Percentiles rank a stretch among this genome's conserved stretches.
Conservation (phyloP, 2,797 vertebrate genomes). For the Xenopus petersii region DNA sequence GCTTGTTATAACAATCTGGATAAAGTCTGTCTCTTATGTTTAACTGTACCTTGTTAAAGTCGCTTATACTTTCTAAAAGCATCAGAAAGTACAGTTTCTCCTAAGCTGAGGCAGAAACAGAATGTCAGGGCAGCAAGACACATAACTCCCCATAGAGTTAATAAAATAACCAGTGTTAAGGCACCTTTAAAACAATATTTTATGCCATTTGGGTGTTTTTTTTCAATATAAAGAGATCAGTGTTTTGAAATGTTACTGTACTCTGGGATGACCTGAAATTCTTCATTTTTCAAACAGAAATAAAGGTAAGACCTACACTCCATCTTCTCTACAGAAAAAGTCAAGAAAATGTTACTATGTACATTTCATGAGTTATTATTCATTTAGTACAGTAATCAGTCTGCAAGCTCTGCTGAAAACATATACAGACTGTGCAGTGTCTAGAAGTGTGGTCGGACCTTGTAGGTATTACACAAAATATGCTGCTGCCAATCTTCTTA, state of each 20-base stretch:
- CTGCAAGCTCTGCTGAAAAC: conserved; percentile 23
- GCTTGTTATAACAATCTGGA: no score
- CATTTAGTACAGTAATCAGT: conserved; percentile 54
- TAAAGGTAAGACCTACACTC: conserved; percentile 42
- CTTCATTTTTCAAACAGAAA: conserved; percentile 41
- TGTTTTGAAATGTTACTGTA: conserved; percentile 8
- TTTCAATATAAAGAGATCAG: no score
- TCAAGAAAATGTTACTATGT: conserved; percentile 54
- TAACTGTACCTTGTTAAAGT: no score
- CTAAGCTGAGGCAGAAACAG: no score
- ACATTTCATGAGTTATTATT: conserved; percentile 60
- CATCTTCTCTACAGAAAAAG: conserved; percentile 52
- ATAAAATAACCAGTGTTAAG: no score
- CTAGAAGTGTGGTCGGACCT: conserved; percentile 62
- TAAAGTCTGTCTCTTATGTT: no score
- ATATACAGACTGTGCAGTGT: conserved; percentile 60
- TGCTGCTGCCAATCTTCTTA: conserved; percentile 52
- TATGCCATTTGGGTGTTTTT: no score
- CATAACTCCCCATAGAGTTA: no score
- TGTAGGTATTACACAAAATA: conserved; percentile 50
- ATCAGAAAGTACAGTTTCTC: no score
- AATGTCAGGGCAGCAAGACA: no score
- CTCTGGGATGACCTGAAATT: conserved; percentile 15
- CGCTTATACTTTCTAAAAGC: no score
- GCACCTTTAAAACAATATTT: no score